phyloP scores from a whole-genome alignment of 2,888 invertebrate genomes.

The Melanostoma mellinum region DNA sequence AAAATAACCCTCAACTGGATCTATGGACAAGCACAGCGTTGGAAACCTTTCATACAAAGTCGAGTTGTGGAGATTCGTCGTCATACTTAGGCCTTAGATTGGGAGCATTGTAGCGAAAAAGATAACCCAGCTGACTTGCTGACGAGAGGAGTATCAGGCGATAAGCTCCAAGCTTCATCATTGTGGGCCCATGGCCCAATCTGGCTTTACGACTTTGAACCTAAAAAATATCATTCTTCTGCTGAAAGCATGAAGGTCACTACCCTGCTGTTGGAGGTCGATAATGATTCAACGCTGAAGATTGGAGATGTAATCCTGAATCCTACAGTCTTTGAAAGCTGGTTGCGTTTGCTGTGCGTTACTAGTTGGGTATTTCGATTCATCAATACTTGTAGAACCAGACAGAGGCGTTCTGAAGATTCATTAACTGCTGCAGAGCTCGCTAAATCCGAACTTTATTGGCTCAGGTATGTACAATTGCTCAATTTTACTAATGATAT shows the following conservation, averaged over 20 bases:
- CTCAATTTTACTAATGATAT: background rate
- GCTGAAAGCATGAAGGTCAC: no score
- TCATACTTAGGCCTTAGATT: no score
- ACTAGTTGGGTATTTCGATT: slow-evolving; percentile 32
- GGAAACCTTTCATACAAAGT: slow-evolving; percentile 12
- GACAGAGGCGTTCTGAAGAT: background rate
- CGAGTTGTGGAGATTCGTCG: background rate
- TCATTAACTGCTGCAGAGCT: slow-evolving; percentile 4
- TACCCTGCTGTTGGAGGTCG: no score
- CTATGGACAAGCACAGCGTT: slow-evolving; percentile 6
- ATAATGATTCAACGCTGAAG: no score
- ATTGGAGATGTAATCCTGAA: no score
- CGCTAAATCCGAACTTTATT: slow-evolving; percentile 17
- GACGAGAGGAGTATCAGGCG: slow-evolving; percentile 16
- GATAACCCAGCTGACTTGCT: slow-evolving; percentile 10
- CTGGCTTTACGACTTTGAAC: background rate
- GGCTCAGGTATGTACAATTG: slow-evolving; percentile 31
- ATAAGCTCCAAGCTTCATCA: slow-evolving; percentile 1
- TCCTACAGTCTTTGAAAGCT: background rate
- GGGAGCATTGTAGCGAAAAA: no score
- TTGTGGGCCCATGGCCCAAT: slow-evolving; percentile 21
- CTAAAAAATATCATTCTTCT: no score
- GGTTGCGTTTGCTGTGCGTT: slow-evolving; percentile 20
- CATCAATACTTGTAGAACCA: background rate
- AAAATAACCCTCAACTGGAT: slow-evolving; percentile 23